These are phyloP conservation scores for Myanophis thanlyinensis DNA, from an alignment of 2,113 vertebrate genomes.

Conservation along the genomic window DNA sequence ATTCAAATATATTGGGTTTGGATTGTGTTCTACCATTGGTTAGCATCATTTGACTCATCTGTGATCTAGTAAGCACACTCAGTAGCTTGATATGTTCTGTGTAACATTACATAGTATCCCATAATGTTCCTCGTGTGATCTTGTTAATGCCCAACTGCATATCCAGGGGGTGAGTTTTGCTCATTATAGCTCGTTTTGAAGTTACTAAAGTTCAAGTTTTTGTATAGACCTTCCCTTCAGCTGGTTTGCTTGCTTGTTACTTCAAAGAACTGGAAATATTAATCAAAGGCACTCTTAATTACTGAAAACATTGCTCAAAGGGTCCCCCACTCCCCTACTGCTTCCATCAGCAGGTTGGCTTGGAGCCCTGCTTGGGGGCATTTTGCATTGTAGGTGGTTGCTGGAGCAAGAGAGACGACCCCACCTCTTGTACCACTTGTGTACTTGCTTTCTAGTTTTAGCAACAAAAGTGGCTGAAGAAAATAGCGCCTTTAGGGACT, in stretches of 20 bases:
- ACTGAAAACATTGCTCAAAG: background rate
- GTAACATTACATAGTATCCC: background rate
- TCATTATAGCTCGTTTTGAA: background rate
- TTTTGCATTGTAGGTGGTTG: background rate
- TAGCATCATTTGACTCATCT: background rate
- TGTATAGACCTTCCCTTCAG: background rate
- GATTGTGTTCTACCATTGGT: background rate
- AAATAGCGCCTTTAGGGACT: background rate
- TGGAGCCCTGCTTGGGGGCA: background rate
- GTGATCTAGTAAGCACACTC: background rate
- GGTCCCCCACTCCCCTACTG: accelerated
- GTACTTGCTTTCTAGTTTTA: background rate
- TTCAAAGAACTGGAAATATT: background rate
- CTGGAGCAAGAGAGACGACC: background rate
- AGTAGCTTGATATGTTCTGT: background rate
- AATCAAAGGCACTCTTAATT: background rate
- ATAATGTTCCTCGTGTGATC: background rate
- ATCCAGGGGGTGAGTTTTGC: background rate
- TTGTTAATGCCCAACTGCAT: background rate
- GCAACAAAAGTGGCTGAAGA: background rate
- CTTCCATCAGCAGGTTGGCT: background rate
- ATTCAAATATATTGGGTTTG: background rate
- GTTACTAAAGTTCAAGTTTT: background rate
- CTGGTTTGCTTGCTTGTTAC: background rate
- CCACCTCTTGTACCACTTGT: background rate